Base-by-base conservation (phyloP, 1,140 invertebrate species). In the Sycophila sp. region DNA sequence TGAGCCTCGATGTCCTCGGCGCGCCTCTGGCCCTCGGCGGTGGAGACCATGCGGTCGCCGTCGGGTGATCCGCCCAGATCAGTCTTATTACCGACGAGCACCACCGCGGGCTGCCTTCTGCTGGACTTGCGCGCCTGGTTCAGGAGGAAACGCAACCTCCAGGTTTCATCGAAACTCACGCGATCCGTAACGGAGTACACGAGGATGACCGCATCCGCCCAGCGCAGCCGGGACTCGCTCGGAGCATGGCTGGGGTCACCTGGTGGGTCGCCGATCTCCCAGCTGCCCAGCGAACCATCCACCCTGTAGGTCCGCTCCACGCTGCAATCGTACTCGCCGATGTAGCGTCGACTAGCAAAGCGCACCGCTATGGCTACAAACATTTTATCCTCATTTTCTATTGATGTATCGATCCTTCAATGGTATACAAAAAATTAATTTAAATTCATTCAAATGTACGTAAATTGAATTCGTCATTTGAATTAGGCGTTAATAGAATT, bases 111-210 rank as follows among this genome's bases (percentile, higher is more conserved):
- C 13, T 34, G 13, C 11, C 24, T 59, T 89, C 53, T 87, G 77
- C 32, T 83, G 59, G 42, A 85, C 84, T 40, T 90, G 88, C 89
- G 91, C 79, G 42, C 86, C 78, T 75, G 64, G 11, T 71, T 75
- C 8, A 76, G 66, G 28, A 76, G 51, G 53, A 80, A 80, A 78
- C 93, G 91, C 2, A 94, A 86, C 4, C 93, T 88, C 78, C 92
- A 92, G 77, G 92, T 94, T 78, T 94, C 93, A 78, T 95, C 92
- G 81, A 95, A 95, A 28, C 93, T 94, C 73, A 91, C 91, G 73
- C 93, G 92, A 79, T 95, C 93, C 4, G 93, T 93, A 3, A 96
- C 91, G 0, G 94, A 93, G 79, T 94, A 95, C 81, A 95, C 93
- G 2, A 96, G 85, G 38, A 96, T 90, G 78, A 95, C 95, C 5